phyloP scores from a whole-genome alignment of 64 coral and sea anemone genomes.

The Acropora yongei region DNA sequence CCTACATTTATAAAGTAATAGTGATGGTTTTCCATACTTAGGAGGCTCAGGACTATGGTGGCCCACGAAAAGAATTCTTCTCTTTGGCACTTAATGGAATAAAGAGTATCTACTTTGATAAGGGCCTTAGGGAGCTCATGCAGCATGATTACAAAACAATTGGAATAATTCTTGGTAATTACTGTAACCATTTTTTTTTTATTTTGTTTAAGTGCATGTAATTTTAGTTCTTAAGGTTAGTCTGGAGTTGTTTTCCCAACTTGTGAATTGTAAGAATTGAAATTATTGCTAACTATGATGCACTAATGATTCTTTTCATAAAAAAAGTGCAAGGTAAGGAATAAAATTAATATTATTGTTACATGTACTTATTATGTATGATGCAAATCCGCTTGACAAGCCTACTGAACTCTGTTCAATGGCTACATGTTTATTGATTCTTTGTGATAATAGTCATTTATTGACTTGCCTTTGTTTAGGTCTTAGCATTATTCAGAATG shows the following conservation, averaged over 20 bases:
- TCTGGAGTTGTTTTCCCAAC: no score
- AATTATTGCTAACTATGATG: no score
- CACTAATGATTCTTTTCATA: no score
- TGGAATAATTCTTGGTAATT: constrained; percentile 59
- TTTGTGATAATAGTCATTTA: not conserved
- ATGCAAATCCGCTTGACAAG: not conserved
- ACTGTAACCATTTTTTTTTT: no score
- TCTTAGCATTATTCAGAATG: constrained; percentile 74
- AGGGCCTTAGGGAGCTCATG: constrained; percentile 36
- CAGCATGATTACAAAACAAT: constrained; percentile 31
- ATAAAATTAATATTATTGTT: no score
- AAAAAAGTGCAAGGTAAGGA: no score
- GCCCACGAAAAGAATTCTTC: constrained; percentile 65
- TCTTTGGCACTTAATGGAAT: constrained; percentile 27
- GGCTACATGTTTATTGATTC: not conserved
- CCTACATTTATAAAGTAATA: no score
- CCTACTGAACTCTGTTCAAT: not conserved
- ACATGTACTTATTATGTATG: not conserved
- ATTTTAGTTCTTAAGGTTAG: no score
- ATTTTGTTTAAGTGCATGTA: no score
- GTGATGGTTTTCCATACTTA: not conserved
- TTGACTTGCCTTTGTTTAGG: constrained; percentile 46
- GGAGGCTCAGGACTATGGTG: constrained; percentile 54
- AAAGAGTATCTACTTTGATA: constrained; percentile 44
- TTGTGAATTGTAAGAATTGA: no score